phyloP scores from a whole-genome alignment of 2,888 invertebrate species.

The Eupithecia tripunctaria region DNA sequence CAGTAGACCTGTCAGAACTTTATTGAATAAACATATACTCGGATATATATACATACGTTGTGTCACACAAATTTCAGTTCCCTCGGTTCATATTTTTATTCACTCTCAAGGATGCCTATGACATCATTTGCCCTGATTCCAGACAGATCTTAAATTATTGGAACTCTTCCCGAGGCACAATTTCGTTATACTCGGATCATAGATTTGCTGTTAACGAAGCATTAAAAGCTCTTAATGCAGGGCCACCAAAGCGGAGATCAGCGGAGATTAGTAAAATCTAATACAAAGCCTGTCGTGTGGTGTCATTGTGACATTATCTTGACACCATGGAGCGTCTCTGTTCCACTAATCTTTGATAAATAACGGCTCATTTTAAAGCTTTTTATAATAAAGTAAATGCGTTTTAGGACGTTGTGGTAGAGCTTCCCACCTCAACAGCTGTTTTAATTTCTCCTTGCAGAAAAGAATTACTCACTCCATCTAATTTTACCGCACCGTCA shows the following conservation, averaged over 20 bases:
- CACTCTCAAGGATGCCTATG: slow-evolving; percentile 28
- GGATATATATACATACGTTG: neutral
- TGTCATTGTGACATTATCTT: neutral
- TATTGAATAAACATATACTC: neutral
- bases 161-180: slow-evolving; percentile 12
- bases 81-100: slow-evolving; percentile 17
- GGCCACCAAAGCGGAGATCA: neutral
- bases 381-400: neutral
- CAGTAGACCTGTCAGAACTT: neutral
- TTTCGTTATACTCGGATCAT: neutral
- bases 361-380: neutral
- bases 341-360: neutral
- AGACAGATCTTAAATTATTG: slow-evolving; percentile 21
- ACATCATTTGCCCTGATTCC: slow-evolving; percentile 28
- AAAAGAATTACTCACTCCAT: slow-evolving; percentile 27
- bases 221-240: neutral
- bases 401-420: neutral
- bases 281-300: neutral
- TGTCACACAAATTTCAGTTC: slow-evolving; percentile 11
- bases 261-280: neutral
- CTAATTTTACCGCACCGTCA: slow-evolving; percentile 48
- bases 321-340: neutral
- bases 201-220: neutral
- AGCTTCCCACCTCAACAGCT: neutral
- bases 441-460: neutral